These are phyloP conservation scores for Gallinago paraguaiae DNA, from an alignment of 2,113 vertebrate species.

Conservation along the genomic window DNA sequence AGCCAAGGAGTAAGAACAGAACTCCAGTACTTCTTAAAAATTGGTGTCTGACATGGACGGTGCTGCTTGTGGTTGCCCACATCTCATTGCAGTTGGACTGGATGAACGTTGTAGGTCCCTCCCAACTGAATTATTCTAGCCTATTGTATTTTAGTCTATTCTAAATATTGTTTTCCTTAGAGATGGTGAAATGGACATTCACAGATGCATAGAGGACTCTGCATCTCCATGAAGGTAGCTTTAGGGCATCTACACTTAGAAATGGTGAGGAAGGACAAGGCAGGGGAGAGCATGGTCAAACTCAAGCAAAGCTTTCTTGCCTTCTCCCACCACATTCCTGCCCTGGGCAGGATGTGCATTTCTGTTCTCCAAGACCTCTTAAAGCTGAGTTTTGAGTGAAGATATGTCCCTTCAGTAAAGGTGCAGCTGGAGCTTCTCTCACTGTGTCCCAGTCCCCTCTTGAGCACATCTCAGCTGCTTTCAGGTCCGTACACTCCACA, in stretches of 20 bases:
- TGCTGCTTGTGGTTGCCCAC: not conserved
- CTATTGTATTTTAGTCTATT: not conserved
- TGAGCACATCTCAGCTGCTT: not conserved
- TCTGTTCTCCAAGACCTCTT: not conserved
- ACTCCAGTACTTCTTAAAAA: not conserved
- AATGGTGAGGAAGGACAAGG: not conserved
- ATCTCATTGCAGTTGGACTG: not conserved
- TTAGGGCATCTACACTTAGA: not conserved
- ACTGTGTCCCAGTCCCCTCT: not conserved
- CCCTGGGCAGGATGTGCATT: too few relatives aligned
- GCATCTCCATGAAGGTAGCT: not conserved
- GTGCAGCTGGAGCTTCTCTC: not conserved
- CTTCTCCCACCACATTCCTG: not conserved
- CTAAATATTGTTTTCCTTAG: not conserved
- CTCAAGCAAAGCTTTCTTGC: not conserved
- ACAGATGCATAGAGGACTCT: not conserved
- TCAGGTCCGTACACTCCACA: not conserved
- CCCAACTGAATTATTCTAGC: not conserved
- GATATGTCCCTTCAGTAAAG: fast-evolving
- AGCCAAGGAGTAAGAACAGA: not conserved
- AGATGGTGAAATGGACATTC: not conserved
- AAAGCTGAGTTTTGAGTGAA: not conserved
- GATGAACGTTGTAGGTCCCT: not conserved
- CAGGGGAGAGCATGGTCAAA: not conserved
- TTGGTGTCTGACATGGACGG: not conserved